phyloP scores from a whole-genome alignment of 2,113 vertebrate species.

The Larimichthys polyactis region DNA sequence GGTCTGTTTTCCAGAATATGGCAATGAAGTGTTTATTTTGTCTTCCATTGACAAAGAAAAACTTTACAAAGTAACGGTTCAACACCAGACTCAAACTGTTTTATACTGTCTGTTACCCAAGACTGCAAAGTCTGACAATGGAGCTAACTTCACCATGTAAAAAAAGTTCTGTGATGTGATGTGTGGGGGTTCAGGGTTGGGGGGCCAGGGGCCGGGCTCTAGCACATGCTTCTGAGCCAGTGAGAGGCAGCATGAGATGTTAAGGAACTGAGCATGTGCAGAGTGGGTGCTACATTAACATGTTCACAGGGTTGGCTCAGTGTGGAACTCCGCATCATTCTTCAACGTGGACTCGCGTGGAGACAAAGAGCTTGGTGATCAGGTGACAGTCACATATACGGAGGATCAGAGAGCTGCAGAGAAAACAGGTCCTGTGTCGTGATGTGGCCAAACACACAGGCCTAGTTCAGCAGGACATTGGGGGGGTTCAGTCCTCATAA shows the following conservation, averaged over 20 bases:
- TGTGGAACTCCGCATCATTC: background rate
- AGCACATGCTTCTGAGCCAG: slow-evolving; percentile 32
- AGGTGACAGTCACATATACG: background rate
- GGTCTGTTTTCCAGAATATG: slow-evolving; percentile 69
- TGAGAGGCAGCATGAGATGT: slow-evolving; percentile 13
- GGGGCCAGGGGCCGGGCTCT: background rate
- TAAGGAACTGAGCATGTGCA: slow-evolving; percentile 18
- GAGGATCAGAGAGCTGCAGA: background rate
- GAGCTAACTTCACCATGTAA: slow-evolving; percentile 39
- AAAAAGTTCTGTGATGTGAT: slow-evolving; percentile 25
- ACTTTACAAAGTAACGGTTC: slow-evolving; percentile 66
- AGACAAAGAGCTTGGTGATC: slow-evolving; percentile 2
- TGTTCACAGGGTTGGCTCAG: slow-evolving; percentile 36
- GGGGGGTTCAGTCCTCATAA: background rate
- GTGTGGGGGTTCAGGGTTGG: background rate
- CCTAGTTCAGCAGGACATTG: background rate
- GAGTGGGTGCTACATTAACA: slow-evolving; percentile 45
- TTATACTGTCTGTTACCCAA: slow-evolving; percentile 51
- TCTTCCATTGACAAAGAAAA: slow-evolving; percentile 53
- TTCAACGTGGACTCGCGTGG: background rate
- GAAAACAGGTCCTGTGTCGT: background rate
- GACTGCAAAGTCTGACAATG: slow-evolving; percentile 42
- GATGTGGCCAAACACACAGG: background rate
- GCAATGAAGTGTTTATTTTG: slow-evolving; percentile 74
- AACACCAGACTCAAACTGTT: slow-evolving; percentile 55